These are phyloP conservation scores for Pseudomyrmex sp. DNA, from an alignment of 1,140 invertebrate genomes.

Conservation along the genomic window DNA sequence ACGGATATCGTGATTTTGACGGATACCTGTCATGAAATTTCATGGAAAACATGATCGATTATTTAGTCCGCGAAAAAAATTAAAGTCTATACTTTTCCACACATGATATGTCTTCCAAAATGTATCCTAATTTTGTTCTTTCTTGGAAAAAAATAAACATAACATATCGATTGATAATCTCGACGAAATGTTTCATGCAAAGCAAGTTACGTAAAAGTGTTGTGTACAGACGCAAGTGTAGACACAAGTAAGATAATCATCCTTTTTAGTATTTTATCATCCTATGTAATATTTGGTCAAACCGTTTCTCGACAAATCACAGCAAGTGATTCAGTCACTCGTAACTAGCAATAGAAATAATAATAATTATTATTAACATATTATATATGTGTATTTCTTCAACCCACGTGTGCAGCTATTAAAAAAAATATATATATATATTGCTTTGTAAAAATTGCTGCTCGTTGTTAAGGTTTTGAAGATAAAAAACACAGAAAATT, in stretches of 20 bases:
- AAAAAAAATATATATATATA: constrained; percentile 6
- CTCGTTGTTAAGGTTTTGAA: constrained; percentile 17
- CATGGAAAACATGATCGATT: background rate
- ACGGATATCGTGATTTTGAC: too few species aligned
- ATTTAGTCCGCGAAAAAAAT: background rate
- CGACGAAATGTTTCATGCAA: background rate
- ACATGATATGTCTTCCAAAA: constrained; percentile 61
- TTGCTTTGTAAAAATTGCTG: background rate
- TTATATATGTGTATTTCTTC: constrained; percentile 33
- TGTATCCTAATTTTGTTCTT: background rate
- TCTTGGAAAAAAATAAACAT: constrained; percentile 2
- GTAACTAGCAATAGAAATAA: constrained; percentile 56
- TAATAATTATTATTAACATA: constrained; percentile 25
- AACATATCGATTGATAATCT: background rate
- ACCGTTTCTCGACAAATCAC: constrained; percentile 54
- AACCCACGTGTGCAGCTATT: constrained; percentile 60
- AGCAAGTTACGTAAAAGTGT: constrained; percentile 2
- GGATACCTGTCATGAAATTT: too few species aligned
- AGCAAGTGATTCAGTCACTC: constrained; percentile 58
- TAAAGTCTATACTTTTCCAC: constrained; percentile 17
- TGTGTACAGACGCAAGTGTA: background rate
- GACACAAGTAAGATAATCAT: constrained; percentile 69
- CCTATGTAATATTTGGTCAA: constrained; percentile 70
- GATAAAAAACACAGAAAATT: constrained; percentile 25
- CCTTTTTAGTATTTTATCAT: constrained; percentile 28